phyloP scores from a whole-genome alignment of 2,113 vertebrate genomes.

The Melanerpes formicivorus region DNA sequence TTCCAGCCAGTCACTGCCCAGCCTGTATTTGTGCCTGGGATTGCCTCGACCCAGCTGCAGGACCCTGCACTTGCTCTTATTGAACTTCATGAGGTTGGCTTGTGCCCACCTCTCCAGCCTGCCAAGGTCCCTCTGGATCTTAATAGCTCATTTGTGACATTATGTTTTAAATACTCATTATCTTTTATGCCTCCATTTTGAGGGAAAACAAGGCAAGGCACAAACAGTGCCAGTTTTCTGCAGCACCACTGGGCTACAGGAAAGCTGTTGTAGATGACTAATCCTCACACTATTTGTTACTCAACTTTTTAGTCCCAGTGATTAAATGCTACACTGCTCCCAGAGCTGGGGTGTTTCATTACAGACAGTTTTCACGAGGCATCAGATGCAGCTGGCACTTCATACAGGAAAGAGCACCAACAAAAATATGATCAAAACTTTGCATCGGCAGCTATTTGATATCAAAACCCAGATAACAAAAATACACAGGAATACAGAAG shows the following conservation, averaged over 20 bases:
- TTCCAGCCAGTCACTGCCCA: too few relatives aligned
- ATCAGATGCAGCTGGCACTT: conserved; percentile 21
- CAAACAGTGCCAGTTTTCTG: conserved; percentile 3
- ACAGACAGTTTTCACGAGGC: conserved; percentile 1
- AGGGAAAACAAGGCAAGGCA: conserved; percentile 52
- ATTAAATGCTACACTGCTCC: conserved; percentile 19
- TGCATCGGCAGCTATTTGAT: background rate
- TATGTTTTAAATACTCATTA: conserved; percentile 47
- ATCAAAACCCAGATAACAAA: background rate
- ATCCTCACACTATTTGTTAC: conserved; percentile 64
- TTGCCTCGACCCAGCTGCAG: too few relatives aligned
- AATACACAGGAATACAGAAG: background rate
- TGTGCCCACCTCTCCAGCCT: too few relatives aligned
- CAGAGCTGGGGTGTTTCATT: conserved; percentile 37
- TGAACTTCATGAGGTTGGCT: too few relatives aligned
- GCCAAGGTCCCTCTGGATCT: background rate
- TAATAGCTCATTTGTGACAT: conserved; percentile 42
- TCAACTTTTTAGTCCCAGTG: conserved; percentile 51
- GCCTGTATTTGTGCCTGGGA: too few relatives aligned
- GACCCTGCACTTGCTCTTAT: too few relatives aligned
- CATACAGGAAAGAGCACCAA: background rate
- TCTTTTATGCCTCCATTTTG: conserved; percentile 32
- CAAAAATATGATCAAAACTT: background rate
- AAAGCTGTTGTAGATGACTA: conserved; percentile 57
- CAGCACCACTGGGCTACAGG: background rate